Evolutionary conservation across 2,113 vertebrate species (phyloP), one percentile per base, ranked within the genome.

Genomic region (Accipiter cooperii): DNA sequence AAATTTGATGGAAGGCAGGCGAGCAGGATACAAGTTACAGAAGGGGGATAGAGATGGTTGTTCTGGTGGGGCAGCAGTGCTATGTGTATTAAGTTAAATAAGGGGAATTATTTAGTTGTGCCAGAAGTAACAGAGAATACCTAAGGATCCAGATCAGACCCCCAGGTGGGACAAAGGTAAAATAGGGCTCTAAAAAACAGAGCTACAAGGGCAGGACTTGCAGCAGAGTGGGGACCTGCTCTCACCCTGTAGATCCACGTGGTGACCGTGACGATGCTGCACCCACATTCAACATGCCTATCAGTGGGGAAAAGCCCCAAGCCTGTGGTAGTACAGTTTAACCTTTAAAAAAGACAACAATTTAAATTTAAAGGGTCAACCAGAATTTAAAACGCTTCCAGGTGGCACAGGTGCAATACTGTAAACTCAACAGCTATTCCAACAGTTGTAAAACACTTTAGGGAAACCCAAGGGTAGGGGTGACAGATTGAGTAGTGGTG

Each of bases 221-320:
- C 9, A 68, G 51, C 47, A 63, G 74, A 31, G 13, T 5, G 17
- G 34, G 33, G 44, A 33, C n/a, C 28, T 58, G 47, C 79, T 82
- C 10, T 75, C 13, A 40, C 29, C 4, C 17, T 77, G 25, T 71
- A 42, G 42, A 71, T 51, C 38, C 14, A 19, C 6, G 3, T 22
- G 24, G 46, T 47, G 44, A 42, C 61, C 0, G 0, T 65, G 58
- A 49, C 13, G 7, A 13, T 22, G 33, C 47, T 42, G 28, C 31
- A 33, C 28, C 19, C 52, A 64, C 78, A 71, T 88, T 90, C 79
- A 85, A 22, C 22, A 3, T 25, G 42, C 25, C 52, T 63, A 2
- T 42, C 5, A 3, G 9, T 1, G 4, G 5, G 55, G 16, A 76
- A 71, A 81, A 74, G 42, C 40, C 25, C 25, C 1, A 9, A 65